Percentiles rank a stretch among this genome's conserved stretches.
Evolutionary conservation across 2,888 invertebrate species (phyloP).

Genomic region (Sympetrum striolatum): DNA sequence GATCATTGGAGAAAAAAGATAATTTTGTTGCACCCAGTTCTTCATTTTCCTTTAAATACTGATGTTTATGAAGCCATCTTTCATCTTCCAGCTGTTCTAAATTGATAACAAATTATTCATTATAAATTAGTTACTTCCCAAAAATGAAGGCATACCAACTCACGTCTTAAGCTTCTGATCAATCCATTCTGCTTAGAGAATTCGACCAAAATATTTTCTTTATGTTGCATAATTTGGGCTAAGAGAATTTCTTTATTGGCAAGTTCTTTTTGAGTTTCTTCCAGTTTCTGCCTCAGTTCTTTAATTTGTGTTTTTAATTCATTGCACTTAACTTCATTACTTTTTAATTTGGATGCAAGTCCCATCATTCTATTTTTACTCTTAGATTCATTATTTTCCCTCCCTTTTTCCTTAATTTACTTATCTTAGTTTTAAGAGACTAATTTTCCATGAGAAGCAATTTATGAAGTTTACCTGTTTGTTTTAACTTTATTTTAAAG

Average conservation of each 20-base stretch:
- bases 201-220: background rate
- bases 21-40: background rate
- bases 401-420: no score
- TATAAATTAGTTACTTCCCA: background rate
- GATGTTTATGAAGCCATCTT: background rate
- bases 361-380: background rate
- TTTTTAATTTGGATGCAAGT: background rate
- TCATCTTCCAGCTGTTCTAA: constrained; percentile 33
- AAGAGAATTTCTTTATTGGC: background rate
- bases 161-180: constrained; percentile 5
- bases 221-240: background rate
- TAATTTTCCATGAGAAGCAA: no score
- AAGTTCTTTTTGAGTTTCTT: background rate
- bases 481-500: no score
- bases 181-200: background rate
- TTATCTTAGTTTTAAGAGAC: no score
- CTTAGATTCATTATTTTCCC: no score
- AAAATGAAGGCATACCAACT: background rate
- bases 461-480: no score
- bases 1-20: background rate
- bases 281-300: background rate
- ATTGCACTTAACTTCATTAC: background rate
- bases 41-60: background rate
- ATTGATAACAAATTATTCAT: background rate
- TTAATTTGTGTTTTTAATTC: background rate